Evolutionary conservation across 2,797 vertebrate species (phyloP).

Genomic region (Mus spretus): DNA sequence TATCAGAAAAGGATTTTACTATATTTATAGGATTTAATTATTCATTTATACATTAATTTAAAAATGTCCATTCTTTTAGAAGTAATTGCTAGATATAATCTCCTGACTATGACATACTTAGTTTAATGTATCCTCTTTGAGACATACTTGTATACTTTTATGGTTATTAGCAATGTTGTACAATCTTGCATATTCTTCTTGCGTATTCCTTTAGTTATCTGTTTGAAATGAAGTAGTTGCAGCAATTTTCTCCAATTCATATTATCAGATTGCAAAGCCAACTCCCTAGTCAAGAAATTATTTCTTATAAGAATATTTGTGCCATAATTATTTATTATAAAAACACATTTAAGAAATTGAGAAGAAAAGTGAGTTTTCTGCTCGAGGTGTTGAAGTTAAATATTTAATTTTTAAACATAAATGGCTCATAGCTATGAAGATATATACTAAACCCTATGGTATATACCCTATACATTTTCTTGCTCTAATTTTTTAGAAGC

Average conservation of each 20-base stretch:
- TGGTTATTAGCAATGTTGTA: background rate
- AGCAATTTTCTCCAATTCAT: background rate
- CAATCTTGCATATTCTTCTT: background rate
- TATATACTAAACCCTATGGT: background rate
- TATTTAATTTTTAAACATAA: background rate
- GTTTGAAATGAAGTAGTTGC: background rate
- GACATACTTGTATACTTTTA: background rate
- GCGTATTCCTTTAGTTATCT: background rate
- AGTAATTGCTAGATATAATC: background rate
- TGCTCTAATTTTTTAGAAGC: background rate
- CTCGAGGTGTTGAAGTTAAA: background rate
- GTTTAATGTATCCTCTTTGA: background rate
- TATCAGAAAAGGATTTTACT: background rate
- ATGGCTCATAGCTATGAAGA: background rate
- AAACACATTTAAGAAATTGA: background rate
- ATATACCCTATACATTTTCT: background rate
- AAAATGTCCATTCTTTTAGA: background rate
- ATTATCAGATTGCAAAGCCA: background rate
- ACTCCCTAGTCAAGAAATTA: background rate
- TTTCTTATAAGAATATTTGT: background rate
- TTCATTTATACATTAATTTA: background rate
- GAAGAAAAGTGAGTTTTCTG: background rate
- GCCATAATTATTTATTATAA: background rate
- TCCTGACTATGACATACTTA: background rate
- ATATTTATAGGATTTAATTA: background rate